phyloP scores from a whole-genome alignment of 2,888 invertebrate species.

The Mythimna pallens region DNA sequence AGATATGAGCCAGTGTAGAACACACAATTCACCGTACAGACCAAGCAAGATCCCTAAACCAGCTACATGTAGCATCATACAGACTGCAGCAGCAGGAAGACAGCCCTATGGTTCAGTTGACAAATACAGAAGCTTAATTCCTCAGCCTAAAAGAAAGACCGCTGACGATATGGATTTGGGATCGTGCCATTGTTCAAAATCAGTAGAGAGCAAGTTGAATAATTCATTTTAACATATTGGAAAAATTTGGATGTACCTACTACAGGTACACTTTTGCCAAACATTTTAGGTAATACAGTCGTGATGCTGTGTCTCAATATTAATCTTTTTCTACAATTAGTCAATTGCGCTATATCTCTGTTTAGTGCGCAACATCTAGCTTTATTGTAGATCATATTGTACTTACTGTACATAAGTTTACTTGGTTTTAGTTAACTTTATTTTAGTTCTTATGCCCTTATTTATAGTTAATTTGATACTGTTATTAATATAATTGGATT shows the following conservation, averaged over 20 bases:
- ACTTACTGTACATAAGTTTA: slow-evolving; percentile 60
- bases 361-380: slow-evolving; percentile 48
- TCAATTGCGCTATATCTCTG: neutral
- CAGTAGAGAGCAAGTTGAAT: slow-evolving; percentile 38
- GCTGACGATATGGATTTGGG: slow-evolving; percentile 66
- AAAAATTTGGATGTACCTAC: neutral
- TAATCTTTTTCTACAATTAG: neutral
- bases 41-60: slow-evolving; percentile 60
- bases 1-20: slow-evolving; percentile 29
- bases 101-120: neutral
- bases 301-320: neutral
- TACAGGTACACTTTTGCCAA: neutral
- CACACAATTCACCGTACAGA: slow-evolving; percentile 1
- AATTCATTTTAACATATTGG: slow-evolving; percentile 39
- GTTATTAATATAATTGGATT: slow-evolving; percentile 63
- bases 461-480: slow-evolving; percentile 65
- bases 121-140: slow-evolving; percentile 67
- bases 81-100: neutral
- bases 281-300: neutral
- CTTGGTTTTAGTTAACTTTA: slow-evolving; percentile 5
- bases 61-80: slow-evolving; percentile 26
- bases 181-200: neutral
- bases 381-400: slow-evolving; percentile 66
- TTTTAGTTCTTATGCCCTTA: slow-evolving; percentile 49
- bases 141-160: slow-evolving; percentile 66